Evolutionary conservation across 2,888 invertebrate genomes (phyloP).

Genomic region (Polymixis lichenea): DNA sequence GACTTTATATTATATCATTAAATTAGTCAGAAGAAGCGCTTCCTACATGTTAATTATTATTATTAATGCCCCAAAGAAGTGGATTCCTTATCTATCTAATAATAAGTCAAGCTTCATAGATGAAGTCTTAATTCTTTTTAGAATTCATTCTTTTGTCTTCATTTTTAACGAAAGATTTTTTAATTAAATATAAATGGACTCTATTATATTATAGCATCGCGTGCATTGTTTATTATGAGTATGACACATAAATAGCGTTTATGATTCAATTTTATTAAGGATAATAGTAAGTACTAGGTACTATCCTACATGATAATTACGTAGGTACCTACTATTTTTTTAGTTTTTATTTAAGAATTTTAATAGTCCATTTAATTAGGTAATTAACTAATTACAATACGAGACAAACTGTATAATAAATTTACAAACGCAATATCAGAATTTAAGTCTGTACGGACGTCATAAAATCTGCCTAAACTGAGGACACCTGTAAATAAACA

Average conservation of each 20-base stretch:
- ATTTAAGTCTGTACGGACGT: neutral
- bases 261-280: conserved; percentile 8
- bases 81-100: conserved; percentile 5
- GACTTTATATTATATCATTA: neutral
- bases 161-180: neutral
- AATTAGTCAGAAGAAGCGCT: neutral
- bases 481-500: neutral
- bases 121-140: conserved; percentile 21
- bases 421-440: neutral
- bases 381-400: too few species aligned
- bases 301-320: neutral
- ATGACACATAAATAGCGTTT: conserved; percentile 4
- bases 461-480: neutral
- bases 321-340: too few species aligned
- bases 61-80: neutral
- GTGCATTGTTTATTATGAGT: conserved; percentile 15
- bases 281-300: neutral
- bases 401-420: neutral
- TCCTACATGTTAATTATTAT: too few species aligned
- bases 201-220: conserved; percentile 1
- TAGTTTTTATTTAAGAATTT: neutral
- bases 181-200: conserved; percentile 15
- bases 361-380: too few species aligned
- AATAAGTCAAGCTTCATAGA: neutral
- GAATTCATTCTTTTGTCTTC: conserved; percentile 24